phyloP scores from a whole-genome alignment of 2,113 vertebrate species.

The Oncorhynchus clarkii region DNA sequence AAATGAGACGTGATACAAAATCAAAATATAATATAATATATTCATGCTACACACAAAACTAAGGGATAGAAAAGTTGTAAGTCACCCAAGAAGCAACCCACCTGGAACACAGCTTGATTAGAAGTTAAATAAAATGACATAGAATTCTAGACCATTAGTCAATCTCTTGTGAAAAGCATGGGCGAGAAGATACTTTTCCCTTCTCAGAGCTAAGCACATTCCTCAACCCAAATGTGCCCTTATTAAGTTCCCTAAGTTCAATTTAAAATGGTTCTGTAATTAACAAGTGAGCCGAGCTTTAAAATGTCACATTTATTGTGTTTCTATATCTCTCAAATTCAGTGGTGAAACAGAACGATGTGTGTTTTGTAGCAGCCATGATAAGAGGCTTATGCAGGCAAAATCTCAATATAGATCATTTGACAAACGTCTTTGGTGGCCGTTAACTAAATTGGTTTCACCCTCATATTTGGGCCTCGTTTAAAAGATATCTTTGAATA shows the following conservation, averaged over 20 bases:
- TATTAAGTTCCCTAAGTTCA: constrained; percentile 77
- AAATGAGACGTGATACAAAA: constrained; percentile 38
- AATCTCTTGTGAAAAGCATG: constrained; percentile 62
- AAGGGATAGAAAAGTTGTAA: constrained; percentile 27
- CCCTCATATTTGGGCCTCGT: constrained; percentile 77
- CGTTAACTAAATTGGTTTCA: constrained; percentile 81
- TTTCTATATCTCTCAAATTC: constrained; percentile 79
- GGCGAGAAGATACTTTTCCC: constrained; percentile 44
- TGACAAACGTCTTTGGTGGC: constrained; percentile 78
- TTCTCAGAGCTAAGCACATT: constrained; percentile 53
- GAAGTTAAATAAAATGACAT: constrained; percentile 70
- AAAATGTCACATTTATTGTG: constrained; percentile 82
- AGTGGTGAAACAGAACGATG: constrained; percentile 75
- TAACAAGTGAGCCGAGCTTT: constrained; percentile 80
- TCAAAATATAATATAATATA: constrained; percentile 13
- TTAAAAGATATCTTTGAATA: constrained; percentile 79
- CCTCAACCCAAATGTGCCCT: constrained; percentile 69
- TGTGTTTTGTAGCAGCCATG: constrained; percentile 74
- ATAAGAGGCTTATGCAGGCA: constrained; percentile 79
- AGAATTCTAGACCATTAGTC: constrained; percentile 59
- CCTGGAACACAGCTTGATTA: constrained; percentile 66
- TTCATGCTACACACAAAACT: neutral
- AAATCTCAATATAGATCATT: constrained; percentile 81
- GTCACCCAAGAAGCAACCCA: constrained; percentile 51
- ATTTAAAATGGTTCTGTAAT: constrained; percentile 78